Evolutionary conservation across 2,888 invertebrate genomes (phyloP).

Genomic region (Tigriopus californicus): DNA sequence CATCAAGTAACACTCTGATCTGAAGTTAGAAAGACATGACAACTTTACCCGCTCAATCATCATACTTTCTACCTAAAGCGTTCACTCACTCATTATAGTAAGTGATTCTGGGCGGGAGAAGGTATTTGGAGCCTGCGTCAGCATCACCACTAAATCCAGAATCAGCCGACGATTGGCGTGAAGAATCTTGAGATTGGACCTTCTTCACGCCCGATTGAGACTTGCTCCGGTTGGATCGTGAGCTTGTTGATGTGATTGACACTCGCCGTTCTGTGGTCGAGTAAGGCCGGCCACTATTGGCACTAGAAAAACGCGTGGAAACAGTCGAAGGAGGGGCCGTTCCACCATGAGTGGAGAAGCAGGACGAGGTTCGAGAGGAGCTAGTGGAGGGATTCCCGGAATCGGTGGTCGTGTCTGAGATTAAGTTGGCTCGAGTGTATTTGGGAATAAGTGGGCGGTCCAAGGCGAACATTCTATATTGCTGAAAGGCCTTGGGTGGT

Average conservation of each 20-base stretch:
- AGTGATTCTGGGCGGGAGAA: constrained; percentile 1
- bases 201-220: background rate
- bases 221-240: background rate
- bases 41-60: background rate
- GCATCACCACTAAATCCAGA: background rate
- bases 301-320: background rate
- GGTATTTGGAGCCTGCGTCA: background rate
- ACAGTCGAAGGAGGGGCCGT: background rate
- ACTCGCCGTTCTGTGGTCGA: background rate
- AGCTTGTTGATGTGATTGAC: background rate
- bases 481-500: background rate
- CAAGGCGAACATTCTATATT: constrained; percentile 5
- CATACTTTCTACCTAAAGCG: background rate
- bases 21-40: background rate
- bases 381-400: background rate
- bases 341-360: background rate
- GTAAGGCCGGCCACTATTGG: background rate
- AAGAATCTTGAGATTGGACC: background rate
- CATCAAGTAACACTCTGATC: constrained; percentile 7
- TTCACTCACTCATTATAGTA: constrained; percentile 3
- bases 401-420: background rate
- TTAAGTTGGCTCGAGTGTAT: background rate
- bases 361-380: background rate
- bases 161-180: constrained; percentile 8
- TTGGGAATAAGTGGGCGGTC: constrained; percentile 4